These are phyloP conservation scores for Eutrigla gurnardus DNA, from an alignment of 2,797 vertebrate genomes.

Conservation along the genomic window DNA sequence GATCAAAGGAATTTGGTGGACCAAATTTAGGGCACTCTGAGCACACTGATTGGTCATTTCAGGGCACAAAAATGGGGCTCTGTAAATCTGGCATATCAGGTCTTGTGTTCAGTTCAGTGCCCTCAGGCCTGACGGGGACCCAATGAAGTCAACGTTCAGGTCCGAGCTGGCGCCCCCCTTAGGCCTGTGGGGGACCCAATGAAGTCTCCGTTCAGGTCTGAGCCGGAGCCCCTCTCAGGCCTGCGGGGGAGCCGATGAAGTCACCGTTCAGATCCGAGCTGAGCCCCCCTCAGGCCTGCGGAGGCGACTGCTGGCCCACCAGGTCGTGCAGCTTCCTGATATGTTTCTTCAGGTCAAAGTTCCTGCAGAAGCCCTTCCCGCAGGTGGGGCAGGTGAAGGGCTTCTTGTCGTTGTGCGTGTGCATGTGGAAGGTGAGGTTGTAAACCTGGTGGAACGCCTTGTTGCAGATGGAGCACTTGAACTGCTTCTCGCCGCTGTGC, in stretches of 20 bases:
- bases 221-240: background rate
- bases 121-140: background rate
- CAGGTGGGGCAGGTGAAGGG: constrained; percentile 97
- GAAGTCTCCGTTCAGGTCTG: too few relatives aligned
- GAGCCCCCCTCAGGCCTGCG: constrained; percentile 34
- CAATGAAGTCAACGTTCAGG: background rate
- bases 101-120: background rate
- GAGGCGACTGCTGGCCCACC: constrained; percentile 27
- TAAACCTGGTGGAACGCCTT: constrained; percentile 99
- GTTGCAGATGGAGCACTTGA: constrained; percentile 98
- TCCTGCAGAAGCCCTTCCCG: constrained; percentile 97
- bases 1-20: background rate
- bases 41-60: background rate
- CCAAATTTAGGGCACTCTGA: background rate
- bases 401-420: constrained; percentile 99
- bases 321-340: constrained; percentile 91
- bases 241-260: background rate
- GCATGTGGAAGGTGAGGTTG: constrained; percentile 99
- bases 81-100: background rate
- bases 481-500: constrained; percentile 98
- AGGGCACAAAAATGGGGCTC: background rate
- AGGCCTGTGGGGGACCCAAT: too few relatives aligned
- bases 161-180: background rate
- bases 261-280: too few relatives aligned
- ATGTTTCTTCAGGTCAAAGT: constrained; percentile 99